These are phyloP conservation scores for Harpalus rufipes DNA, from an alignment of 2,888 invertebrate genomes.

Conservation along the genomic window DNA sequence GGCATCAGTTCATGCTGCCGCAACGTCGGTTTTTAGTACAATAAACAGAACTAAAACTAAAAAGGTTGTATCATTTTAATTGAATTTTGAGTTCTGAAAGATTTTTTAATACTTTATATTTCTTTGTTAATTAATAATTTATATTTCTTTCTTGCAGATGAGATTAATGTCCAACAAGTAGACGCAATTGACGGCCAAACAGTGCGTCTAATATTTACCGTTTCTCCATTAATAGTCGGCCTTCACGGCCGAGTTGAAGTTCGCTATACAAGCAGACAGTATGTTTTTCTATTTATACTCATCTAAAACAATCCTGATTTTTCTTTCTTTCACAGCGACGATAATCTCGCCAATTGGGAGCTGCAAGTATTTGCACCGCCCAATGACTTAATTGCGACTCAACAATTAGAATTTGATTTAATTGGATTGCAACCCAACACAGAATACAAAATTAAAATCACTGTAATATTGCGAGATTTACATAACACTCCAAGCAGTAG, in stretches of 20 bases:
- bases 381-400: slow-evolving; percentile 90
- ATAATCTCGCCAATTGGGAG: slow-evolving; percentile 87
- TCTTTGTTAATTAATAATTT: too few relatives aligned
- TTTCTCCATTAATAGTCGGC: slow-evolving; percentile 90
- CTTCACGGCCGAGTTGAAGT: slow-evolving; percentile 92
- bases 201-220: slow-evolving; percentile 89
- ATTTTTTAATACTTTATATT: too few relatives aligned
- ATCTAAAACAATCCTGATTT: background rate
- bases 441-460: slow-evolving; percentile 90
- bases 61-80: too few relatives aligned
- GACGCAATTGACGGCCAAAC: slow-evolving; percentile 89
- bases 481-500: slow-evolving; percentile 89
- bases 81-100: too few relatives aligned
- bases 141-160: slow-evolving; percentile 75
- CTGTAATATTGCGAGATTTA: slow-evolving; percentile 87
- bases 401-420: slow-evolving; percentile 91
- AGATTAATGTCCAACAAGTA: slow-evolving; percentile 80
- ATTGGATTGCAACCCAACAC: slow-evolving; percentile 88
- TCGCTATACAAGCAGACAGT: slow-evolving; percentile 89
- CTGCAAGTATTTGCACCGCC: slow-evolving; percentile 93
- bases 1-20: too few relatives aligned
- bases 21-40: too few relatives aligned
- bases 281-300: slow-evolving; percentile 74
- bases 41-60: too few relatives aligned
- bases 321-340: slow-evolving; percentile 72